Base-by-base conservation (phyloP, 1,140 invertebrate species). In the Drosophila mojavensis region DNA sequence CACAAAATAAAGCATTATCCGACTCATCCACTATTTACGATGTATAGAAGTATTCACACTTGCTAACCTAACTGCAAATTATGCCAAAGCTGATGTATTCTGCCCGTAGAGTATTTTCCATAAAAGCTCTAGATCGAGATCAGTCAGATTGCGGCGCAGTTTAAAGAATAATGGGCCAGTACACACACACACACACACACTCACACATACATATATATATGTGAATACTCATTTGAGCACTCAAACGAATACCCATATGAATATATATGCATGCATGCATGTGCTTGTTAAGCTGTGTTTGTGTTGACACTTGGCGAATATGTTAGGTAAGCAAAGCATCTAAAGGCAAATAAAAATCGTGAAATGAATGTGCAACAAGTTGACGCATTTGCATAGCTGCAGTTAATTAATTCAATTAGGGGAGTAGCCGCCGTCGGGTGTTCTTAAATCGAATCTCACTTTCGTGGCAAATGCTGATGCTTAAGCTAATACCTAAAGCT, bases 341-440 rank as follows among this genome's bases (percentile, higher is more conserved):
- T 53, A 43, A 24, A 63, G 36, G 28, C 62, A 24, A 68, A 73
- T 77, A 55, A 48, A 15, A 75, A 33, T 60, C 41, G 41, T 55
- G 9, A 48, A 80, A 67, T 66, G 66, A 69, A 58, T 36, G 56
- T 56, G 36, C 45, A 62, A 50, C 20, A 56, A 68, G 64, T 60
- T 68, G 59, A 15, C 56, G 72, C 58, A 86, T 88, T 86, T 88
- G 79, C 84, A 88, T 89, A 78, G 68, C 65, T 56, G 56, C 65
- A 54, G 74, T 62, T 88, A 88, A 89, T 88, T 88, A 88, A 88
- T 88, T 88, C 83, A 88, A 88, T 88, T 88, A 89, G 59, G 33
- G 58, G 53, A 30, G 39, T 2, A 78, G 69, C 80, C 73, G 33
- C 33, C 33, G 33, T 9, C 64, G 63, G 79, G 58, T 60, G 68